Evolutionary conservation across 2,113 vertebrate species (phyloP).

Genomic region (Ploceus nigricollis): DNA sequence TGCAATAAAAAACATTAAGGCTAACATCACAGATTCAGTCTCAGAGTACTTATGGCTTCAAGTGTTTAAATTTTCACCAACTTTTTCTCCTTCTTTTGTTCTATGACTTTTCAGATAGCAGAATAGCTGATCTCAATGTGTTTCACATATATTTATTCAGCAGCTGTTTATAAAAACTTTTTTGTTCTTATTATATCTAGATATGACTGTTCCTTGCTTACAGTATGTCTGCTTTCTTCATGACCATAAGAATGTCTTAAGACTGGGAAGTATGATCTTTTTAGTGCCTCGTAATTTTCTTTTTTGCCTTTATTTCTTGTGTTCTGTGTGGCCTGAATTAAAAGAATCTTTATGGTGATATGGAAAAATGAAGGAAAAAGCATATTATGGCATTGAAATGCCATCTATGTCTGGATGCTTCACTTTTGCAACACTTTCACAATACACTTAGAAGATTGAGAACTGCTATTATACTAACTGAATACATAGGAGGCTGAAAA

Average conservation of each 20-base stretch:
- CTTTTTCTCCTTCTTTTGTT: neutral
- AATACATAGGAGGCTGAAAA: neutral
- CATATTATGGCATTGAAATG: neutral
- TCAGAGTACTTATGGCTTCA: neutral
- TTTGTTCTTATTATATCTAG: neutral
- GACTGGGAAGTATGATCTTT: neutral
- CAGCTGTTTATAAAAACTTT: neutral
- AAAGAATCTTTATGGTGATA: neutral
- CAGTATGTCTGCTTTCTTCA: neutral
- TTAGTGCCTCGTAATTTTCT: neutral
- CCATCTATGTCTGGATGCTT: neutral
- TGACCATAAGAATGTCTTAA: neutral
- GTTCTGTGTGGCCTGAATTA: neutral
- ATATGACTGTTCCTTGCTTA: neutral
- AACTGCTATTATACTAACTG: neutral
- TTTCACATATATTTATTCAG: neutral
- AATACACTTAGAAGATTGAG: neutral
- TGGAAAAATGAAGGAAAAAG: neutral
- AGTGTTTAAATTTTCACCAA: neutral
- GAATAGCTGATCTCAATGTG: neutral
- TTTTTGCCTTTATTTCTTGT: neutral
- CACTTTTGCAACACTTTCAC: neutral
- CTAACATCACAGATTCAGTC: neutral
- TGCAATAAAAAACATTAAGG: neutral
- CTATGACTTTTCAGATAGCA: neutral